These are phyloP conservation scores for Theretra japonica DNA, from an alignment of 2,888 invertebrate genomes.

Conservation along the genomic window DNA sequence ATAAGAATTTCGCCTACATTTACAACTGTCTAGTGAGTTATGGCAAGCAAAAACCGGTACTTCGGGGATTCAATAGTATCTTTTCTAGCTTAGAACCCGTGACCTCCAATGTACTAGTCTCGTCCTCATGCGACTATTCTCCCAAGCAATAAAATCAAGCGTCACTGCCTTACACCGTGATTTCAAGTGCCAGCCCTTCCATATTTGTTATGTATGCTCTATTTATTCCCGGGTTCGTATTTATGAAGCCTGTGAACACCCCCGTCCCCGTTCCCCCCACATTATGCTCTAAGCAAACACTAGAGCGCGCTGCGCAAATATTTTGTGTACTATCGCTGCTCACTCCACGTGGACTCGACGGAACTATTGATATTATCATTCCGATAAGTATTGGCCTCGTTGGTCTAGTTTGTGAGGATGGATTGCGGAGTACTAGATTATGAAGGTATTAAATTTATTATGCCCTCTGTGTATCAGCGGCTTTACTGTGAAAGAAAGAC, in stretches of 20 bases:
- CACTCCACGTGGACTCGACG: neutral
- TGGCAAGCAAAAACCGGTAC: no score
- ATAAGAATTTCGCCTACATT: no score
- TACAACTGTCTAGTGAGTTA: no score
- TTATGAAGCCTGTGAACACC: slow-evolving; percentile 43
- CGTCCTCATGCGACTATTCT: neutral
- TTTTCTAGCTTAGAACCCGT: no score
- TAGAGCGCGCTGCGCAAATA: slow-evolving; percentile 37
- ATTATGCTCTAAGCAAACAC: slow-evolving; percentile 36
- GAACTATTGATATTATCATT: neutral
- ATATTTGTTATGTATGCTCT: slow-evolving; percentile 60
- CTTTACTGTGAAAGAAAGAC: no score
- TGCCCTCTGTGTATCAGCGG: no score
- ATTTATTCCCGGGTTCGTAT: slow-evolving; percentile 53
- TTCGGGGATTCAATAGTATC: no score
- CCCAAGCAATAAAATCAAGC: neutral
- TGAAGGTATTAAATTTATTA: no score
- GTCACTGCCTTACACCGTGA: slow-evolving; percentile 23
- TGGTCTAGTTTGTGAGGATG: no score
- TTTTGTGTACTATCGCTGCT: slow-evolving; percentile 21
- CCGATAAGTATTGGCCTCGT: neutral
- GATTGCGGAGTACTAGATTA: no score
- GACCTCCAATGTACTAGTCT: no score
- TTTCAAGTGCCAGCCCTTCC: slow-evolving; percentile 42
- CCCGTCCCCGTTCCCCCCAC: neutral